Base-by-base conservation (phyloP, 1,140 invertebrate genomes). In the Drosophila sturtevanti region DNA sequence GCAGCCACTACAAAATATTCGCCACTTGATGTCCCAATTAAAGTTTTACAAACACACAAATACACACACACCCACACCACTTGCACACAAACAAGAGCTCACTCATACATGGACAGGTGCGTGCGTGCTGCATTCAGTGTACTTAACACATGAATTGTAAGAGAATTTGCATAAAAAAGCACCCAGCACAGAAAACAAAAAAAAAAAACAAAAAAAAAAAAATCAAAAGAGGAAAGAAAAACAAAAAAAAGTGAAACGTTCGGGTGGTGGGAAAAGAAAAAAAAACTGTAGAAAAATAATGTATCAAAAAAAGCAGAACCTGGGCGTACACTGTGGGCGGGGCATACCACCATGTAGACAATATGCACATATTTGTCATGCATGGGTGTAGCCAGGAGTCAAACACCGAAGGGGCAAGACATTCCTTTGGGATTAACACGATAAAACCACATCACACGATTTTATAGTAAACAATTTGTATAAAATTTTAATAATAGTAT, bases 1-100 rank as follows among this genome's bases (percentile, higher is more conserved):
- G 60, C 58, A 64, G 58, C 18, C 16, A 44, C 37, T 65, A 56
- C 31, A 77, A 74, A 66, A 61, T 64, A 61, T 77, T 73, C 67
- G 68, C 73, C 82, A 86, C 82, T 86, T 86, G 82, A 86, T 87
- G 82, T 82, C 69, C 81, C 82, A 86, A 86, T 86, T 86, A 86
- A 86, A 79, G 75, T 87, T 86, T 87, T 72, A 87, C 78, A 81
- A 78, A 75, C 44, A 44, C 37, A 70, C 51, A 54, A 52, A 54
- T 34, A 14, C 38, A 44, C 48, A 54, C 56, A 41, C 63, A 48
- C 51, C 21, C 63, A 16, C 37, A 67, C 37, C 56, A 70, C 74
- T 22, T 38, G 14, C 35, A 54, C 61, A 31, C 37, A 63, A 41
- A 62, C 38, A 55, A 38, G 2, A 34, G 14, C 59, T 22, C 37